phyloP scores from a whole-genome alignment of 2,888 invertebrate species.

The Sphinx pinastri region DNA sequence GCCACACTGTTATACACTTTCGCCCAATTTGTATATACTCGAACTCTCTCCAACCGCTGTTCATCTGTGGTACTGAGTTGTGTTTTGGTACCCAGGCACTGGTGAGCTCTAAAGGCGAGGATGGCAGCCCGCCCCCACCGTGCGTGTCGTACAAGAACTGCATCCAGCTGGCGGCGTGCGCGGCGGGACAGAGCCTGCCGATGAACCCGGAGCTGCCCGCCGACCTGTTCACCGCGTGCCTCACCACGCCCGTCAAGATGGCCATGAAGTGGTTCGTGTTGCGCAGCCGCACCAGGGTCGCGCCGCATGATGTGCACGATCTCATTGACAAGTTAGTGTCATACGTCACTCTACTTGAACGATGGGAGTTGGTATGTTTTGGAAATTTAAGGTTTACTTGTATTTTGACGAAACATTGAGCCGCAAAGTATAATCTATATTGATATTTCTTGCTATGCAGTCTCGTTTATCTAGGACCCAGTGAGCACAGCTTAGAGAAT shows the following conservation, averaged over 20 bases:
- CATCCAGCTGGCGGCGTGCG: conserved; percentile 98
- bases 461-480: too few species aligned
- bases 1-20: too few species aligned
- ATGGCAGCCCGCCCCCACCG: conserved; percentile 50
- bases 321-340: conserved; percentile 93
- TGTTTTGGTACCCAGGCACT: conserved; percentile 38
- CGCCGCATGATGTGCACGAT: conserved; percentile 92
- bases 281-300: conserved; percentile 90
- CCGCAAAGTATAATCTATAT: too few species aligned
- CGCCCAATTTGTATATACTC: too few species aligned
- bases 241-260: conserved; percentile 99
- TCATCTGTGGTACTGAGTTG: too few species aligned
- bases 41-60: too few species aligned
- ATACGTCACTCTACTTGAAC: not conserved
- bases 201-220: conserved; percentile 99
- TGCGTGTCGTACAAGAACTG: conserved; percentile 92
- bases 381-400: too few species aligned
- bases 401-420: too few species aligned
- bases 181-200: conserved; percentile 95
- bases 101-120: conserved; percentile 35
- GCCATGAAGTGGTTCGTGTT: conserved; percentile 97
- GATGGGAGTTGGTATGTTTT: not conserved
- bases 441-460: too few species aligned
- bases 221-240: conserved; percentile 98
- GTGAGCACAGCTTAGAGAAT: too few species aligned